These are phyloP conservation scores for Adelosebastes latens DNA, from an alignment of 2,797 vertebrate genomes.

Conservation along the genomic window DNA sequence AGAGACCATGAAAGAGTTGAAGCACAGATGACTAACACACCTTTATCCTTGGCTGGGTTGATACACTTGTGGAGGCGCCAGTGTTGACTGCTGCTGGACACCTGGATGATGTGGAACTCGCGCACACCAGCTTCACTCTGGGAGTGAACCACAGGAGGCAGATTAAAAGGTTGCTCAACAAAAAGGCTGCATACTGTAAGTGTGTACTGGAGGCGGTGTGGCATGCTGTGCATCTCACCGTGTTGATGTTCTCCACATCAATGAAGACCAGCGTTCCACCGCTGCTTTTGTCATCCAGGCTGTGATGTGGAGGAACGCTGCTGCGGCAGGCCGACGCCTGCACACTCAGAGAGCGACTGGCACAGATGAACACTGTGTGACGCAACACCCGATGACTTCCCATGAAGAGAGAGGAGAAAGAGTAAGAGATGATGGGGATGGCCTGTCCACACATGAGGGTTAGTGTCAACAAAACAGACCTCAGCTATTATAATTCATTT, in stretches of 20 bases:
- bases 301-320: slow-evolving; percentile 87
- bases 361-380: slow-evolving; percentile 96
- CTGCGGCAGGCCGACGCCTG: slow-evolving; percentile 90
- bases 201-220: too few species aligned
- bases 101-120: slow-evolving; percentile 97
- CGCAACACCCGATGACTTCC: slow-evolving; percentile 93
- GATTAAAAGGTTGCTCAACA: background rate
- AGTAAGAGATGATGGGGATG: background rate
- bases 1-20: background rate
- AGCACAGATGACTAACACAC: slow-evolving; percentile 74
- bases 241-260: slow-evolving; percentile 96
- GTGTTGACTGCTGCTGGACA: slow-evolving; percentile 93
- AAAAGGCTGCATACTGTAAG: too few species aligned
- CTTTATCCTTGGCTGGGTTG: slow-evolving; percentile 91
- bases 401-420: background rate
- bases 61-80: slow-evolving; percentile 94
- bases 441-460: background rate
- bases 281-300: slow-evolving; percentile 74
- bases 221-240: slow-evolving; percentile 81
- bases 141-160: background rate
- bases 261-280: slow-evolving; percentile 91
- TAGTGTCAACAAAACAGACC: background rate
- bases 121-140: slow-evolving; percentile 94
- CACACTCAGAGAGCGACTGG: slow-evolving; percentile 92
- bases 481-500: background rate